Conservation (phyloP, 2,113 vertebrate genomes). For the Sardina pilchardus region DNA sequence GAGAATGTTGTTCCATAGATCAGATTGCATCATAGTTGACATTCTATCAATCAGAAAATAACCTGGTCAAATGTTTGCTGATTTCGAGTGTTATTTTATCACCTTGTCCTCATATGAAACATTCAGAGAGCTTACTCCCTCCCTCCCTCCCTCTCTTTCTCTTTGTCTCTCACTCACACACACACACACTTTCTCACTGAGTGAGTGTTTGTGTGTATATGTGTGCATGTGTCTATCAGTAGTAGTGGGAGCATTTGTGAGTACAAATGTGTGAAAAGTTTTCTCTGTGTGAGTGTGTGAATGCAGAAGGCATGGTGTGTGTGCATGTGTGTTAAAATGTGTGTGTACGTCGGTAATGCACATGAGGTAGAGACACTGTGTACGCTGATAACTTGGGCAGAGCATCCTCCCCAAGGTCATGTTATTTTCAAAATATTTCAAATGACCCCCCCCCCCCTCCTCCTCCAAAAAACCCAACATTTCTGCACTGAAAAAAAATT, state of each 20-base stretch:
- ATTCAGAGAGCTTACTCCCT: background rate
- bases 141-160: too few species aligned
- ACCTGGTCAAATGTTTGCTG: background rate
- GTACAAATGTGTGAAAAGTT: background rate
- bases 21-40: constrained; percentile 5
- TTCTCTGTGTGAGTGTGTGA: background rate
- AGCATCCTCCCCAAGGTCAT: background rate
- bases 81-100: background rate
- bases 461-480: background rate
- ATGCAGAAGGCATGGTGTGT: background rate
- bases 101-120: background rate
- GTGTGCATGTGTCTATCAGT: background rate
- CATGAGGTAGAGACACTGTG: background rate
- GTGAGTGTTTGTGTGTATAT: background rate
- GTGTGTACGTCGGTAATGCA: background rate
- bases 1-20: background rate
- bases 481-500: too few species aligned
- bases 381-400: background rate
- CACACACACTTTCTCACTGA: too few species aligned
- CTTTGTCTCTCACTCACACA: too few species aligned
- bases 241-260: background rate
- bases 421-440: background rate
- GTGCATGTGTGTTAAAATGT: background rate
- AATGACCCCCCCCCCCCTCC: too few species aligned
- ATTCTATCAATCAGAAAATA: background rate